phyloP scores from a whole-genome alignment of 2,797 vertebrate genomes.

The Fratercula arctica region DNA sequence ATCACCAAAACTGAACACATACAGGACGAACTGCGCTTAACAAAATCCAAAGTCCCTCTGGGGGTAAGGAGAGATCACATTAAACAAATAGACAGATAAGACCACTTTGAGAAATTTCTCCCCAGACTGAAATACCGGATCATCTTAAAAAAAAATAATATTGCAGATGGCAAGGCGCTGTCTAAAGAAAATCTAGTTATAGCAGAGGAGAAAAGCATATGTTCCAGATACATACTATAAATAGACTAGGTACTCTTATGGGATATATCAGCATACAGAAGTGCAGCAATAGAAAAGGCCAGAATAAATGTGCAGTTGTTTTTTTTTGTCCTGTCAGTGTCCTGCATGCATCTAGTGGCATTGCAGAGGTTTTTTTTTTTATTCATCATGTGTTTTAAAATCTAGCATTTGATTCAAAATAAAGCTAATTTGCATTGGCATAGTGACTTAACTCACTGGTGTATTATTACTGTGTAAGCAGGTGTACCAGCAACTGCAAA shows the following conservation, averaged over 20 bases:
- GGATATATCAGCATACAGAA: constrained; percentile 45
- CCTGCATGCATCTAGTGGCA: not conserved
- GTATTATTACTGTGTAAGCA: constrained; percentile 80
- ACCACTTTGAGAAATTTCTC: not conserved
- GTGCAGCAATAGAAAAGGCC: constrained; percentile 19
- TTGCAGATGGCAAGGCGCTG: constrained; percentile 11
- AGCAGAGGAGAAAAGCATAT: constrained; percentile 59
- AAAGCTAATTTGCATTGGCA: constrained; percentile 80
- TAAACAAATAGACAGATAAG: not conserved
- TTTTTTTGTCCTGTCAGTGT: not conserved
- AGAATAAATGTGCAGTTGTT: not conserved
- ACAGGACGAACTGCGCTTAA: not conserved
- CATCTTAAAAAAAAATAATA: not conserved
- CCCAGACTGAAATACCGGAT: not conserved
- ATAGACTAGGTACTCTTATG: constrained; percentile 37
- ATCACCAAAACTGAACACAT: not conserved
- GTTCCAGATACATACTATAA: constrained; percentile 62
- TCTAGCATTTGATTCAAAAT: constrained; percentile 70
- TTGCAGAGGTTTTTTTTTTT: not conserved
- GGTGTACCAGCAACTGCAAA: constrained; percentile 79
- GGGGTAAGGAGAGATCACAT: not conserved
- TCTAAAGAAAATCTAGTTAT: constrained; percentile 44
- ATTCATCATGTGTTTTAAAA: constrained; percentile 49
- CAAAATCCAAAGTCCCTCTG: not conserved
- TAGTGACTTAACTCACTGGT: constrained; percentile 75